A percentile compares a stretch with the other conserved stretches of the same genome.
Evolutionary conservation across 2,888 invertebrate genomes (phyloP).

Genomic region (Icerya purchasi): DNA sequence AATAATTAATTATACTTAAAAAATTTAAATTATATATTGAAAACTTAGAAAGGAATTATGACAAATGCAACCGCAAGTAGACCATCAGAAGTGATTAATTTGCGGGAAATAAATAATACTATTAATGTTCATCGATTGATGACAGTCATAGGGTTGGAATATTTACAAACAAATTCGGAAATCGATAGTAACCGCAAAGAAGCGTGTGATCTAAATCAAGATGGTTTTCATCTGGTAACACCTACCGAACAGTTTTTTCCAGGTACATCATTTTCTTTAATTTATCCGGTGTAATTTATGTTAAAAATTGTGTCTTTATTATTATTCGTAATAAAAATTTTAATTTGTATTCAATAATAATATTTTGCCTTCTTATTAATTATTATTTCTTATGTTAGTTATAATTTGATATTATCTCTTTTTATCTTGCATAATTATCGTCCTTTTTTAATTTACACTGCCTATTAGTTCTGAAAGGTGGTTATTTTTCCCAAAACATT

Average conservation of each 20-base stretch:
- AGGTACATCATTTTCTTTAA: slow-evolving; percentile 29
- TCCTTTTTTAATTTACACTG: no score
- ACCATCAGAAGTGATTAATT: slow-evolving; percentile 59
- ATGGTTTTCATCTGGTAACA: slow-evolving; percentile 62
- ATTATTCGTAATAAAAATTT: no score
- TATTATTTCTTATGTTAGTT: no score
- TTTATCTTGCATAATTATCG: no score
- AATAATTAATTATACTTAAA: no score
- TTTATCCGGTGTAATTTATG: slow-evolving; percentile 13
- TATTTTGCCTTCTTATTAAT: no score
- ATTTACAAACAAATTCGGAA: slow-evolving; percentile 46
- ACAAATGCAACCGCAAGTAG: slow-evolving; percentile 71
- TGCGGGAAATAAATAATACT: slow-evolving; percentile 48
- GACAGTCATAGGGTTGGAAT: slow-evolving; percentile 64
- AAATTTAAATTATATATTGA: background rate
- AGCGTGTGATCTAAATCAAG: background rate
- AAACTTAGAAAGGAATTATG: slow-evolving; percentile 47
- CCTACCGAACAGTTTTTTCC: slow-evolving; percentile 76
- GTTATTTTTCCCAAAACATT: no score
- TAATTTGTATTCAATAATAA: no score
- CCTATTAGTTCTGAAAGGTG: no score
- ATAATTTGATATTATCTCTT: no score
- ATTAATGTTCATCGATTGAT: slow-evolving; percentile 50
- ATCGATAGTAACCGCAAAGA: slow-evolving; percentile 40
- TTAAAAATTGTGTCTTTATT: no score